These are phyloP conservation scores for Prunella strophiata DNA, from an alignment of 2,797 vertebrate genomes.

Conservation along the genomic window DNA sequence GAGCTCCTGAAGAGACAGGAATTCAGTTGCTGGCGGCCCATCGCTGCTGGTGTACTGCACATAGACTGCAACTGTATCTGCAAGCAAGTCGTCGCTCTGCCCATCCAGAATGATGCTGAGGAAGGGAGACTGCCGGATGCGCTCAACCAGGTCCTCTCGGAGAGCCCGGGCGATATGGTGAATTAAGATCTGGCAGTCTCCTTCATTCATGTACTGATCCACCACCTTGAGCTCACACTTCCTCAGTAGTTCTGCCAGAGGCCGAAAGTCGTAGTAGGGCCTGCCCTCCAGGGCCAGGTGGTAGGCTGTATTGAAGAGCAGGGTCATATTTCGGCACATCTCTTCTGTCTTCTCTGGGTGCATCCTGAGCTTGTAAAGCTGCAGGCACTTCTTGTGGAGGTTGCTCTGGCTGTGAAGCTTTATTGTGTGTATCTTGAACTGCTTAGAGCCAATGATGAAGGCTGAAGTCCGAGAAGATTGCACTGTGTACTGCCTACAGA, in stretches of 20 bases:
- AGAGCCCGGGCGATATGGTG: conserved; percentile 91
- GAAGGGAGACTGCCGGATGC: conserved; percentile 91
- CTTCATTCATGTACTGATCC: conserved; percentile 97
- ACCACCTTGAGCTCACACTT: conserved; percentile 96
- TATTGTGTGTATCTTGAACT: conserved; percentile 99
- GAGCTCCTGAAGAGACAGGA: conserved; percentile 93
- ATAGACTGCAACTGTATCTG: conserved; percentile 91
- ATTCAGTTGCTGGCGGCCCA: conserved; percentile 89
- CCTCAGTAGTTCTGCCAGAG: conserved; percentile 91
- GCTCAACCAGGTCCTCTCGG: conserved; percentile 92
- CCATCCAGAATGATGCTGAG: conserved; percentile 94
- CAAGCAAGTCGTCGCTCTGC: conserved; percentile 88
- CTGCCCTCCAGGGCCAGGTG: conserved; percentile 92
- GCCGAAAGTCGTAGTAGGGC: conserved; percentile 91
- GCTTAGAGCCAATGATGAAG: conserved; percentile 96
- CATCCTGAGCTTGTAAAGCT: conserved; percentile 97
- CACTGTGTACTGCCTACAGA: conserved; percentile 97
- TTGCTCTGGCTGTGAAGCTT: conserved; percentile 99
- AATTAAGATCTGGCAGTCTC: conserved; percentile 93
- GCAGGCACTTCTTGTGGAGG: conserved; percentile 98
- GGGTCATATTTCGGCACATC: conserved; percentile 95
- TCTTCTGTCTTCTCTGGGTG: conserved; percentile 98
- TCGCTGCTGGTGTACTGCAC: conserved; percentile 91
- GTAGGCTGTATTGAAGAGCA: conserved; percentile 94
- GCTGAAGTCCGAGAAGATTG: conserved; percentile 96